Evolutionary conservation across 2,797 vertebrate genomes (phyloP).

Genomic region (Paedocypris micromegethes): DNA sequence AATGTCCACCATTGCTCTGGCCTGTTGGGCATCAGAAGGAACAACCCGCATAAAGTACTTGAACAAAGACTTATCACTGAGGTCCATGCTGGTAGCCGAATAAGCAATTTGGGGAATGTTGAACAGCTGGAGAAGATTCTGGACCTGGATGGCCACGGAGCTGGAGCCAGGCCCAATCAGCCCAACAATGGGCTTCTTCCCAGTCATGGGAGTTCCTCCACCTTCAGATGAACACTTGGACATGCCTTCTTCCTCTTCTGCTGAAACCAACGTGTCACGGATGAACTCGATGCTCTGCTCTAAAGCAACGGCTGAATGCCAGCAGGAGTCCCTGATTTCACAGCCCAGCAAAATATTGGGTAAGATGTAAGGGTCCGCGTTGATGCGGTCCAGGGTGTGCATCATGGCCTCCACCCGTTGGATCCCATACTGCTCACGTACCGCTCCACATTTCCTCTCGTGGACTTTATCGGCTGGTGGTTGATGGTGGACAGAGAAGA

Average conservation of each 20-base stretch:
- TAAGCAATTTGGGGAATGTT: slow-evolving; percentile 99
- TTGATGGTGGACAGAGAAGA: slow-evolving; percentile 97
- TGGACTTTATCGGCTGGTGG: slow-evolving; percentile 96
- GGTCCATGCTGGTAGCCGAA: slow-evolving; percentile 97
- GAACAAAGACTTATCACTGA: slow-evolving; percentile 93
- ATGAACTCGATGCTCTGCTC: slow-evolving; percentile 99
- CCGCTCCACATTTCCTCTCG: slow-evolving; percentile 92
- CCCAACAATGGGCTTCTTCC: slow-evolving; percentile 95
- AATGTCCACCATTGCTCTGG: slow-evolving; percentile 97
- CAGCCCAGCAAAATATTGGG: slow-evolving; percentile 93
- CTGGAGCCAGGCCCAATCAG: slow-evolving; percentile 97
- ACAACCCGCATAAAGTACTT: slow-evolving; percentile 99
- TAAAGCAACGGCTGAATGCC: slow-evolving; percentile 95
- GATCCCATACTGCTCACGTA: slow-evolving; percentile 96
- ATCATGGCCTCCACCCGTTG: slow-evolving; percentile 98
- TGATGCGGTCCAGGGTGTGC: slow-evolving; percentile 92
- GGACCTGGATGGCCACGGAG: slow-evolving; percentile 97
- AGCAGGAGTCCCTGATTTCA: slow-evolving; percentile 96
- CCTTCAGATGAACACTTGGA: slow-evolving; percentile 78
- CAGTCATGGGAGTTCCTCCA: slow-evolving; percentile 62
- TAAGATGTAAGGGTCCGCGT: slow-evolving; percentile 80
- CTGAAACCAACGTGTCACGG: slow-evolving; percentile 90
- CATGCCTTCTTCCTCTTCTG: slow-evolving; percentile 86
- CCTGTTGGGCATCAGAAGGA: slow-evolving; percentile 94
- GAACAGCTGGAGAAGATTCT: slow-evolving; percentile 96